Evolutionary conservation across 2,888 invertebrate species (phyloP).

Genomic region (Lysandra coridon): DNA sequence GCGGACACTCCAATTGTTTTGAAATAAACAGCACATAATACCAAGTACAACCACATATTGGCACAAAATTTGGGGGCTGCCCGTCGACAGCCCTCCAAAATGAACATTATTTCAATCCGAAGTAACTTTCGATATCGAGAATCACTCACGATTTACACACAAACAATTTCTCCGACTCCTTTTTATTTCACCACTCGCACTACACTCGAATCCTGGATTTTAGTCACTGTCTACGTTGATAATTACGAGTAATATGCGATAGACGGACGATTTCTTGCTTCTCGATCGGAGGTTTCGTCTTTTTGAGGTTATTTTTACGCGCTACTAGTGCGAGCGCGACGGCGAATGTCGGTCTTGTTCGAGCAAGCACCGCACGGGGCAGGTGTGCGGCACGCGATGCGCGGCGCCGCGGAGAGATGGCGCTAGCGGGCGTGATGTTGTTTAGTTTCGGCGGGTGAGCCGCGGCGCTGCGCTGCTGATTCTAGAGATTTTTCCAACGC

Average conservation of each 20-base stretch:
- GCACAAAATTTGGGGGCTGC: constrained; percentile 77
- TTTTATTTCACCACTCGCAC: constrained; percentile 52
- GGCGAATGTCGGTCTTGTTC: constrained; percentile 54
- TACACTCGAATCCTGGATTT: constrained; percentile 52
- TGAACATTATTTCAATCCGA: constrained; percentile 65
- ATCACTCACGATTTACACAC: constrained; percentile 64
- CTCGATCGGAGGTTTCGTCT: constrained; percentile 68
- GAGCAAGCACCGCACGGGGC: constrained; percentile 46
- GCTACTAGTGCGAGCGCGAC: constrained; percentile 76
- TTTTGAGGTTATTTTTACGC: constrained; percentile 79
- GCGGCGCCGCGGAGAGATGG: constrained; percentile 64
- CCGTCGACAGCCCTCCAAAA: constrained; percentile 78
- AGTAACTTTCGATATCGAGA: constrained; percentile 71
- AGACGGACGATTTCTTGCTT: constrained; percentile 61
- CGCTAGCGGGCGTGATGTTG: constrained; percentile 63
- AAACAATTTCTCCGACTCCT: constrained; percentile 47
- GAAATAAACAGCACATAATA: constrained; percentile 70
- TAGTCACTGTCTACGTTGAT: constrained; percentile 59
- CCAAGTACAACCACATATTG: constrained; percentile 78
- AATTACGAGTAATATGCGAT: constrained; percentile 53
- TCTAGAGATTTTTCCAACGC: constrained; percentile 78
- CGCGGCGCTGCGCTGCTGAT: constrained; percentile 73
- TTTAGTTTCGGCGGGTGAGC: constrained; percentile 74
- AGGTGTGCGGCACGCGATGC: constrained; percentile 58
- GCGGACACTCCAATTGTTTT: constrained; percentile 68